A percentile compares a stretch with the other conserved stretches of the same genome.
Evolutionary conservation across 2,797 vertebrate genomes (phyloP).

Genomic region (Avahi laniger): DNA sequence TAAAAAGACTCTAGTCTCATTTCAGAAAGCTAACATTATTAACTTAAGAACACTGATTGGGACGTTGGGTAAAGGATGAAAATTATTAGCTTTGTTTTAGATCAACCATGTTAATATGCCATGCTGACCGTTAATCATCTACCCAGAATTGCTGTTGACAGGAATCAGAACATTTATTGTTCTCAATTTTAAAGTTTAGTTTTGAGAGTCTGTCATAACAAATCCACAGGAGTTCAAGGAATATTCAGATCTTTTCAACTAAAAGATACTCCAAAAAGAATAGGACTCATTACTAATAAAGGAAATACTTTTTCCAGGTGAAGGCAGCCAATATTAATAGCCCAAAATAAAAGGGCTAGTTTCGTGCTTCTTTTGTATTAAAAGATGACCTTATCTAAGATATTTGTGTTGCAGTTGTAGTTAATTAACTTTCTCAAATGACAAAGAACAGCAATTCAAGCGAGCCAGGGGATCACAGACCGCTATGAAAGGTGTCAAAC

Average conservation of each 20-base stretch:
- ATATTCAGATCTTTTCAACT: constrained; percentile 50
- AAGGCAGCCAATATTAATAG: constrained; percentile 24
- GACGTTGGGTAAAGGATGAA: constrained; percentile 19
- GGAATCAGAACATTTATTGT: neutral
- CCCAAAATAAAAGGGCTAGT: constrained; percentile 27
- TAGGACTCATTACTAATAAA: neutral
- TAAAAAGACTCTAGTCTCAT: constrained; percentile 5
- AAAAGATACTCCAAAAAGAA: constrained; percentile 22
- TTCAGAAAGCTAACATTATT: constrained; percentile 31
- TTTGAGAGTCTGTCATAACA: neutral
- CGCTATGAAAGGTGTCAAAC: neutral
- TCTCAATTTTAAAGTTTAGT: constrained; percentile 54
- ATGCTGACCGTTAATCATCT: neutral
- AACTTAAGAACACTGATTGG: constrained; percentile 42
- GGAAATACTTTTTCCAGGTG: neutral
- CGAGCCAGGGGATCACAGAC: neutral
- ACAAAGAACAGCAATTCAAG: neutral
- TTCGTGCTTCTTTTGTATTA: neutral
- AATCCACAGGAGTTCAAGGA: neutral
- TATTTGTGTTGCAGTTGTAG: neutral
- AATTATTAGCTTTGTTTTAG: constrained; percentile 49
- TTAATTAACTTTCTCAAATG: constrained; percentile 54
- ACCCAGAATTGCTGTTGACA: constrained; percentile 34
- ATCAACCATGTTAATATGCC: constrained; percentile 30
- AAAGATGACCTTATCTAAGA: neutral